Percentiles rank a stretch among this genome's conserved stretches.
These are phyloP conservation scores for Callimorpha dominula DNA, from an alignment of 2,888 invertebrate genomes.

Conservation along the genomic window DNA sequence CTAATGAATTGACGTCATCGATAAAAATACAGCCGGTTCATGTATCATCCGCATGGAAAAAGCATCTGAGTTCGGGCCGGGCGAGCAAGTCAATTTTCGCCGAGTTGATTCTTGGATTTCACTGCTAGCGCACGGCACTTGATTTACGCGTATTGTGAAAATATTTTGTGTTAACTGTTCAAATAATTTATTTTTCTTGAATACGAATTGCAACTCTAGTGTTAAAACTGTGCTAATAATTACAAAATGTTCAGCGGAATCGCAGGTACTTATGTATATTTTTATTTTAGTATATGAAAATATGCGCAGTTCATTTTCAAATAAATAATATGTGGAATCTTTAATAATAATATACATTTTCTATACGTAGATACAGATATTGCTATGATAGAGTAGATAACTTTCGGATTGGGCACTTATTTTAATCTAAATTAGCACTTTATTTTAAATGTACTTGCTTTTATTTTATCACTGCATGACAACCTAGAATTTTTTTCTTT, in stretches of 20 bases:
- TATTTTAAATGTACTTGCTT: not conserved
- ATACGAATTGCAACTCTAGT: conserved; percentile 35
- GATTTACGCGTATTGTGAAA: conserved; percentile 57
- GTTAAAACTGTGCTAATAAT: conserved; percentile 48
- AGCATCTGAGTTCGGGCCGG: conserved; percentile 48
- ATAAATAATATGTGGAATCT: not conserved
- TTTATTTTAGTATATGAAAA: conserved; percentile 14
- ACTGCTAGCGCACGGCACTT: conserved; percentile 63
- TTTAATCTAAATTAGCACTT: not conserved
- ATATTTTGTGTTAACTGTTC: conserved; percentile 49
- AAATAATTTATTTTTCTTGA: conserved; percentile 39
- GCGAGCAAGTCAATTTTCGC: conserved; percentile 56
- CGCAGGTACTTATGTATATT: conserved; percentile 69
- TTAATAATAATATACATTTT: not conserved
- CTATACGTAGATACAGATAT: not conserved
- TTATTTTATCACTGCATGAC: not conserved
- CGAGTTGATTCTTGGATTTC: conserved; percentile 60
- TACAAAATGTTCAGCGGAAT: conserved; percentile 83
- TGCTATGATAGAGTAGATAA: not conserved
- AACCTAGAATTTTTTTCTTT: not conserved
- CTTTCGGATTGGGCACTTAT: not conserved
- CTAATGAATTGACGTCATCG: conserved; percentile 70
- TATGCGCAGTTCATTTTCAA: conserved; percentile 7
- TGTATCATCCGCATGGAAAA: conserved; percentile 58
- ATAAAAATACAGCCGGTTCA: conserved; percentile 74